Evolutionary conservation across 2,888 invertebrate genomes (phyloP).

Genomic region (Cartodere bifasciata): DNA sequence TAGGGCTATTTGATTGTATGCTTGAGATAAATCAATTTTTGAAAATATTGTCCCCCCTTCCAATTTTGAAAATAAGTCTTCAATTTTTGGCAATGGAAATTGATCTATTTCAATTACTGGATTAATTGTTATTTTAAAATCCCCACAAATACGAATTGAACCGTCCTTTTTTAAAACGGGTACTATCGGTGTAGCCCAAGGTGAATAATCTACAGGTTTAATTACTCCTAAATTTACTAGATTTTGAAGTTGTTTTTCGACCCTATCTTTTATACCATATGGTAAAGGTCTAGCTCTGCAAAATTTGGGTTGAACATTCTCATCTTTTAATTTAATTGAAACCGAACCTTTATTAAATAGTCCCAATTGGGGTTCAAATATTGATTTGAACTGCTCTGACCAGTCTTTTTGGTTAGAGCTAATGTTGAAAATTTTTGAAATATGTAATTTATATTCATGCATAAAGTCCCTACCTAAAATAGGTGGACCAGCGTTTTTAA

Average conservation of each 20-base stretch:
- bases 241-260: slow-evolving; percentile 4
- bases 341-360: slow-evolving; percentile 6
- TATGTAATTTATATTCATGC: no score
- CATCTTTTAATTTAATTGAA: slow-evolving; percentile 4
- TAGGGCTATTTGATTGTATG: slow-evolving; percentile 8
- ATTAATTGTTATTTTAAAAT: slow-evolving; percentile 18
- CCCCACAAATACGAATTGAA: slow-evolving; percentile 6
- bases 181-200: not conserved
- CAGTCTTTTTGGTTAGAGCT: no score
- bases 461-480: no score
- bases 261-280: slow-evolving; percentile 6
- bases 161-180: not conserved
- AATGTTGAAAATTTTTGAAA: no score
- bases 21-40: slow-evolving; percentile 16
- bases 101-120: slow-evolving; percentile 18
- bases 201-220: slow-evolving; percentile 5
- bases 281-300: slow-evolving; percentile 6
- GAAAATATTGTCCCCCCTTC: slow-evolving; percentile 14
- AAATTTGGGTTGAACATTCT: slow-evolving; percentile 4
- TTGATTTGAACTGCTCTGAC: no score
- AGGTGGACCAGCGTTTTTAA: no score
- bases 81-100: slow-evolving; percentile 15
- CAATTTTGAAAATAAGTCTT: slow-evolving; percentile 13
- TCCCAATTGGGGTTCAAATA: no score
- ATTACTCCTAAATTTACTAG: not conserved